phyloP scores from a whole-genome alignment of 2,113 vertebrate genomes.

The Brienomyrus brachyistius region DNA sequence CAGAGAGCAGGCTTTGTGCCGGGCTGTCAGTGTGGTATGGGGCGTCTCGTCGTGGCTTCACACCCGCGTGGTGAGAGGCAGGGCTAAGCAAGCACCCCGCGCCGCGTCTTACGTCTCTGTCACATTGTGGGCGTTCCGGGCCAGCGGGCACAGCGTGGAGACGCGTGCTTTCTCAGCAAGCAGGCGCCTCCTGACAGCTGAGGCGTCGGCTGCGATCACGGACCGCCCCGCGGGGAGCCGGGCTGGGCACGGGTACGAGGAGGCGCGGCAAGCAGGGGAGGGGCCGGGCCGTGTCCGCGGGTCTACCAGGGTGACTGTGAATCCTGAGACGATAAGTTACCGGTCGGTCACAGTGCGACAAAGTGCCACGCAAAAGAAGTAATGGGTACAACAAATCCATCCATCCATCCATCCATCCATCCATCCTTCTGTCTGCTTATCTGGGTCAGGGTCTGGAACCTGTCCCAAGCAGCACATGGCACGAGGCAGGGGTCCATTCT shows the following conservation, averaged over 20 bases:
- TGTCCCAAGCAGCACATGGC: neutral
- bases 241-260: neutral
- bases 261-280: neutral
- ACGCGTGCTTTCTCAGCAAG: neutral
- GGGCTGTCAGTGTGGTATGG: conserved; percentile 34
- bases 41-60: conserved; percentile 23
- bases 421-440: neutral
- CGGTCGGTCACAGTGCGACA: neutral
- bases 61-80: neutral
- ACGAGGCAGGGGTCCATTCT: neutral
- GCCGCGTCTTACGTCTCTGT: neutral
- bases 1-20: conserved; percentile 35
- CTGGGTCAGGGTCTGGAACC: neutral
- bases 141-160: neutral
- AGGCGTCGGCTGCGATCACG: neutral
- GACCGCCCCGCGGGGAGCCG: neutral
- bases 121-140: neutral
- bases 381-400: neutral
- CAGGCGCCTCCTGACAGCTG: neutral
- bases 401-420: neutral
- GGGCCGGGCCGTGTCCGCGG: neutral
- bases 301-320: neutral
- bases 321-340: neutral
- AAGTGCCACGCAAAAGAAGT: neutral
- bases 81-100: neutral